These are phyloP conservation scores for Drosophila lacertosa DNA, from an alignment of 1,140 invertebrate genomes.

Conservation along the genomic window DNA sequence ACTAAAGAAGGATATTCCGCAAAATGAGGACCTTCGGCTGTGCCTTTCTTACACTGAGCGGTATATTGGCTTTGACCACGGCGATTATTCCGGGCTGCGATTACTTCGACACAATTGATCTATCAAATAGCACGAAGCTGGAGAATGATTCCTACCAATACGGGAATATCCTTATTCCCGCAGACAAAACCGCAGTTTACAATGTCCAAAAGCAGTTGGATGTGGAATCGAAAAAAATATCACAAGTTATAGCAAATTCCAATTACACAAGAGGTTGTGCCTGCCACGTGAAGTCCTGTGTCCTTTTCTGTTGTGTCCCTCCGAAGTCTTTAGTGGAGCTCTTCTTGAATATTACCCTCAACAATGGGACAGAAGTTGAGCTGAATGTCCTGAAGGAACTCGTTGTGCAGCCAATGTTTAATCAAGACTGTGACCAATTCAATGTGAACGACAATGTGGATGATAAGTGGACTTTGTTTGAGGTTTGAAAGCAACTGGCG, in stretches of 20 bases:
- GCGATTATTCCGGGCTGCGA: conserved; percentile 44
- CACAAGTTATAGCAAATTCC: background rate
- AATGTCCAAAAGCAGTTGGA: conserved; percentile 21
- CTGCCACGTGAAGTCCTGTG: conserved; percentile 46
- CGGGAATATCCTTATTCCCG: conserved; percentile 42
- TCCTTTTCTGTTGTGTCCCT: conserved; percentile 58
- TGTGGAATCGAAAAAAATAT: too few relatives aligned
- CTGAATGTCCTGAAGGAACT: conserved; percentile 28
- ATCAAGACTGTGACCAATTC: background rate
- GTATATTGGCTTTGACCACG: background rate
- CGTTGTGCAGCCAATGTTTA: conserved; percentile 11
- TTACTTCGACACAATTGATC: conserved; percentile 58
- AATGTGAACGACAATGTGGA: conserved; percentile 12
- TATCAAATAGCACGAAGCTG: conserved; percentile 24
- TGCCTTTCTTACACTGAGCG: background rate
- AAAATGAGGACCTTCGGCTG: background rate
- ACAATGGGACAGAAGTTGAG: conserved; percentile 17
- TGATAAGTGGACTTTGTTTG: conserved; percentile 41
- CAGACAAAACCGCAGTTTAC: conserved; percentile 35
- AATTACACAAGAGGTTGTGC: conserved; percentile 54
- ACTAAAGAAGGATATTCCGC: too few relatives aligned
- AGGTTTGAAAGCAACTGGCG: too few relatives aligned
- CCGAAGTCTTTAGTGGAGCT: background rate
- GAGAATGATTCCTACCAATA: conserved; percentile 56
- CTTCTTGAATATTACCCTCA: conserved; percentile 31